phyloP scores from a whole-genome alignment of 2,888 invertebrate species.

The Euclidia mi region DNA sequence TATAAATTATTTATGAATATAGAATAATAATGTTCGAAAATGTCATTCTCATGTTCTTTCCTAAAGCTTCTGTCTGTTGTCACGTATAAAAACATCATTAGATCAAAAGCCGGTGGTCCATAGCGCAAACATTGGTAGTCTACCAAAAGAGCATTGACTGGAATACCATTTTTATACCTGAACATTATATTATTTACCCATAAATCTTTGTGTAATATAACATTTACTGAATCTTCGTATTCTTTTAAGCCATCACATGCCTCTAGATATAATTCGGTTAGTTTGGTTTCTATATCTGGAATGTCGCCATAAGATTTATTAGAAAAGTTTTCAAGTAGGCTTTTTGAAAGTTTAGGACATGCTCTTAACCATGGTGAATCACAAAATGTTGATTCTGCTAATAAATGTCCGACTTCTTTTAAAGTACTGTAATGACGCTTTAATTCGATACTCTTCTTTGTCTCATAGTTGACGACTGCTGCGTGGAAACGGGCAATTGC shows the following conservation, averaged over 20 bases:
- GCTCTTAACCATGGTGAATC: constrained; percentile 71
- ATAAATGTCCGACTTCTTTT: constrained; percentile 54
- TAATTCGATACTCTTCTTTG: constrained; percentile 48
- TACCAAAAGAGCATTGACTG: constrained; percentile 69
- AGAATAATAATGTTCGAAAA: constrained; percentile 67
- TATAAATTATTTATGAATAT: constrained; percentile 62
- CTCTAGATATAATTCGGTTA: constrained; percentile 59
- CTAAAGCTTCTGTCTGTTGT: constrained; percentile 71
- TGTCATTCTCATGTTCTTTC: constrained; percentile 59
- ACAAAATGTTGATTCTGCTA: constrained; percentile 66
- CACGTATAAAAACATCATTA: constrained; percentile 70
- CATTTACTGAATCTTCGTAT: constrained; percentile 68
- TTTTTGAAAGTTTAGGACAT: constrained; percentile 67
- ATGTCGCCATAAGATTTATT: constrained; percentile 53
- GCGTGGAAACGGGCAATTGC: constrained; percentile 80
- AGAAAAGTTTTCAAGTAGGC: constrained; percentile 68
- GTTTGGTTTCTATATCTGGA: constrained; percentile 58
- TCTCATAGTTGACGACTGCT: constrained; percentile 70
- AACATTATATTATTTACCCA: constrained; percentile 83
- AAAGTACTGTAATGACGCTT: constrained; percentile 57
- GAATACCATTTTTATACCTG: constrained; percentile 64
- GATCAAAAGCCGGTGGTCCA: constrained; percentile 78
- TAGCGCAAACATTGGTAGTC: constrained; percentile 79
- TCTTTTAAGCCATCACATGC: constrained; percentile 67
- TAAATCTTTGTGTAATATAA: constrained; percentile 76